Conservation (phyloP, 2,113 vertebrate species). For the Pseudorasbora parva region DNA sequence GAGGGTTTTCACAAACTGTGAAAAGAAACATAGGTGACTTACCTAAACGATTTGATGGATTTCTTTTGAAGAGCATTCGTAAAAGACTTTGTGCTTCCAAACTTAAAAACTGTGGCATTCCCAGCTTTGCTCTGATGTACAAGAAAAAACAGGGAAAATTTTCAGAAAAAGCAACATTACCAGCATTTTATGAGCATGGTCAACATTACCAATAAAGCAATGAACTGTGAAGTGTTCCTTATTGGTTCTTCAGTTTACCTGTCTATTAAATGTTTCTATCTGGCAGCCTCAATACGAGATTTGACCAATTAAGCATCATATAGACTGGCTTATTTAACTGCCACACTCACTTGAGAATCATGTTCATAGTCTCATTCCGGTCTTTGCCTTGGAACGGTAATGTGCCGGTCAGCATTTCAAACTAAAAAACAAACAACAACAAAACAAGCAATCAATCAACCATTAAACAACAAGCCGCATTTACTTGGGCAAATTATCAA, state of each 20-base stretch:
- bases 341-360: constrained; percentile 96
- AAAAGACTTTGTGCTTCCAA: constrained; percentile 96
- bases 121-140: constrained; percentile 87
- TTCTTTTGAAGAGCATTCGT: constrained; percentile 96
- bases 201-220: not conserved
- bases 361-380: constrained; percentile 98
- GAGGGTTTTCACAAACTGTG: not conserved
- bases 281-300: not conserved
- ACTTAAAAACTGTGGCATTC: constrained; percentile 98
- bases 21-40: constrained; percentile 52
- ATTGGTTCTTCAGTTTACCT: not conserved
- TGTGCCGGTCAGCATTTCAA: constrained; percentile 97
- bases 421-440: constrained; percentile 75
- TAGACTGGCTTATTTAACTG: not conserved
- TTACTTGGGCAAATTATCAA: not conserved
- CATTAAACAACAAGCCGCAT: not conserved
- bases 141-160: constrained; percentile 17
- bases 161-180: not conserved
- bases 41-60: constrained; percentile 95
- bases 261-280: no score
- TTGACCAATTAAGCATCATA: not conserved
- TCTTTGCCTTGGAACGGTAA: constrained; percentile 98
- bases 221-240: not conserved
- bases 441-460: constrained; percentile 7
- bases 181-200: not conserved